Percentiles rank a stretch among this genome's conserved stretches.
phyloP scores from a whole-genome alignment of 2,113 vertebrate species.

The Chaetops frenatus region DNA sequence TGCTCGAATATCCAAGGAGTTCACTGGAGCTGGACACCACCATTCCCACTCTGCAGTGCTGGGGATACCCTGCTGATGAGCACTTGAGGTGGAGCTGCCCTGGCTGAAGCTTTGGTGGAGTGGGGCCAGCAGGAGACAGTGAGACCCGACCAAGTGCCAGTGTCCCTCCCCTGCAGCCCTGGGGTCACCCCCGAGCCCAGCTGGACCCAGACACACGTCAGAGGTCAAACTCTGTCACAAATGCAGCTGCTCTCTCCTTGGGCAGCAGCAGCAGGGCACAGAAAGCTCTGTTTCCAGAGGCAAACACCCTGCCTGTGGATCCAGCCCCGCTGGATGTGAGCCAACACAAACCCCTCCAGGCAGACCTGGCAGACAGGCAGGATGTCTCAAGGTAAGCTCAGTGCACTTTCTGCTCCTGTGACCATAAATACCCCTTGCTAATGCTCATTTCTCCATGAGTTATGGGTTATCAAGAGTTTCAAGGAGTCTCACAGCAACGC shows the following conservation, averaged over 20 bases:
- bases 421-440: not conserved
- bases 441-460: not conserved
- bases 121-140: not conserved
- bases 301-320: accelerated
- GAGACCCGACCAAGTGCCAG: accelerated
- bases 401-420: not conserved
- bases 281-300: not conserved
- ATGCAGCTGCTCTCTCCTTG: not conserved
- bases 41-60: not conserved
- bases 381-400: not conserved
- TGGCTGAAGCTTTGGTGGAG: not conserved
- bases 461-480: not conserved
- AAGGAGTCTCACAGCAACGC: not conserved
- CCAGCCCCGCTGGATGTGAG: accelerated
- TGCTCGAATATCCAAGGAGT: not conserved
- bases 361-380: not conserved
- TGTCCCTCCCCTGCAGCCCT: not conserved
- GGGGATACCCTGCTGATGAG: not conserved
- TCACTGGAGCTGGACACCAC: not conserved
- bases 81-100: not conserved
- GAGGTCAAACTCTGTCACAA: not conserved
- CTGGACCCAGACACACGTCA: not conserved
- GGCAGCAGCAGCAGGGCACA: accelerated
- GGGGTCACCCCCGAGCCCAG: accelerated
- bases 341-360: not conserved